phyloP scores from a whole-genome alignment of 2,888 invertebrate genomes.

The Thymelicus lineola region DNA sequence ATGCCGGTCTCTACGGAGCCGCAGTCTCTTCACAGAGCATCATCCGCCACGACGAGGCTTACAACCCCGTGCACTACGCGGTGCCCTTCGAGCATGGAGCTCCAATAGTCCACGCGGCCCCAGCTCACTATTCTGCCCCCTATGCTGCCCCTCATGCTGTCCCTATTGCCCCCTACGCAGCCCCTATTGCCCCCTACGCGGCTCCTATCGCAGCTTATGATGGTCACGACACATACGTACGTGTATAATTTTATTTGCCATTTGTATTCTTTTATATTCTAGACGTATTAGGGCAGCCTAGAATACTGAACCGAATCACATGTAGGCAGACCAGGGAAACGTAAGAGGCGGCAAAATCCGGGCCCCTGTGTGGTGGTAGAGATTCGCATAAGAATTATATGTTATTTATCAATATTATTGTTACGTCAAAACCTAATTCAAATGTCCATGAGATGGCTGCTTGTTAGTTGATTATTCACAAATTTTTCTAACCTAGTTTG shows the following conservation, averaged over 20 bases:
- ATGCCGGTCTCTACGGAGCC: conserved; percentile 69
- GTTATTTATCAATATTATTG: too few relatives aligned
- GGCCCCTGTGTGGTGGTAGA: too few relatives aligned
- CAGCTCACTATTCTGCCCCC: conserved; percentile 47
- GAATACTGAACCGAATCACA: too few relatives aligned
- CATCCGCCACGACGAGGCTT: conserved; percentile 63
- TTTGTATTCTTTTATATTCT: too few relatives aligned
- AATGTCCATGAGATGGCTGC: too few relatives aligned
- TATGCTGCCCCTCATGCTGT: conserved; percentile 48
- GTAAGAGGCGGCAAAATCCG: too few relatives aligned
- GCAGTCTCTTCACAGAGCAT: conserved; percentile 74
- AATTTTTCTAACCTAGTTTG: too few relatives aligned
- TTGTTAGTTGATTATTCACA: too few relatives aligned
- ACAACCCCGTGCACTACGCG: conserved; percentile 56
- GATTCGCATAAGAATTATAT: too few relatives aligned
- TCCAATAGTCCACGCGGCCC: conserved; percentile 52
- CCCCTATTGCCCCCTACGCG: conserved; percentile 48
- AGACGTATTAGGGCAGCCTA: too few relatives aligned
- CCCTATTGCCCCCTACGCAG: conserved; percentile 46
- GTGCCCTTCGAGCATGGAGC: conserved; percentile 55
- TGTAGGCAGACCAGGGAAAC: too few relatives aligned
- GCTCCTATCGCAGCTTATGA: conserved; percentile 29
- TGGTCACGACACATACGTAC: conserved; percentile 53
- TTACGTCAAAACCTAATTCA: too few relatives aligned
- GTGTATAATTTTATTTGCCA: conserved; percentile 30